These are phyloP conservation scores for Plectus sambesii DNA, from an alignment of 1,140 invertebrate genomes.

Conservation along the genomic window DNA sequence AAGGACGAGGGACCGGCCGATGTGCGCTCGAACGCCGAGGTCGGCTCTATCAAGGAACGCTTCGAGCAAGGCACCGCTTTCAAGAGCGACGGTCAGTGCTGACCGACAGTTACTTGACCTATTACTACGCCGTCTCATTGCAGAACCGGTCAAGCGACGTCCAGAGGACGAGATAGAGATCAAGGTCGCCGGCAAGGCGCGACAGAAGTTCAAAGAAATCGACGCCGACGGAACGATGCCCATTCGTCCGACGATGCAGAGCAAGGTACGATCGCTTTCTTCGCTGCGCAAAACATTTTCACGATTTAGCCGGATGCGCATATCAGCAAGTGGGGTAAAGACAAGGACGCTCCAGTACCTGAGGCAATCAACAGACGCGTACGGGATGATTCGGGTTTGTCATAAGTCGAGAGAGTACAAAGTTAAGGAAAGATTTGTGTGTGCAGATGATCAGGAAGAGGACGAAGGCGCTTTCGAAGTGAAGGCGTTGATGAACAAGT, in stretches of 20 bases:
- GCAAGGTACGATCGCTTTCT: no score
- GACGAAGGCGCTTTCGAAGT: slow-evolving; percentile 41
- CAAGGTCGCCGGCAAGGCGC: slow-evolving; percentile 41
- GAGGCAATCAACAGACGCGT: slow-evolving; percentile 33
- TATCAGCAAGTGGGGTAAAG: slow-evolving; percentile 41
- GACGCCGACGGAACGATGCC: slow-evolving; percentile 32
- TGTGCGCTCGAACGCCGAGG: no score
- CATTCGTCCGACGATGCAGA: no score
- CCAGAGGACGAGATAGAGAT: slow-evolving; percentile 34
- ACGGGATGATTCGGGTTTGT: slow-evolving; percentile 21
- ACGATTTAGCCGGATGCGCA: no score
- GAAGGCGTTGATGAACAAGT: slow-evolving; percentile 46
- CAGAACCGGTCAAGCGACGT: not conserved
- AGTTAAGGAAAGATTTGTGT: slow-evolving; percentile 5
- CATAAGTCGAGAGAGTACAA: not conserved
- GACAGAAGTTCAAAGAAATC: slow-evolving; percentile 41
- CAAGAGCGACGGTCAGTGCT: slow-evolving; percentile 15
- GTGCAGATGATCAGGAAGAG: slow-evolving; percentile 25
- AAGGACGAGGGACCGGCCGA: no score
- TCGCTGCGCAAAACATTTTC: no score
- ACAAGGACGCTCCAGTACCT: slow-evolving; percentile 25
- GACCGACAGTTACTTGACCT: no score
- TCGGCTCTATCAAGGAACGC: slow-evolving; percentile 10
- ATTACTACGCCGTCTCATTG: no score
- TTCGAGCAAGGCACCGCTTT: slow-evolving; percentile 15